These are phyloP conservation scores for Microtus montanus DNA, from an alignment of 2,113 vertebrate species.

Conservation along the genomic window DNA sequence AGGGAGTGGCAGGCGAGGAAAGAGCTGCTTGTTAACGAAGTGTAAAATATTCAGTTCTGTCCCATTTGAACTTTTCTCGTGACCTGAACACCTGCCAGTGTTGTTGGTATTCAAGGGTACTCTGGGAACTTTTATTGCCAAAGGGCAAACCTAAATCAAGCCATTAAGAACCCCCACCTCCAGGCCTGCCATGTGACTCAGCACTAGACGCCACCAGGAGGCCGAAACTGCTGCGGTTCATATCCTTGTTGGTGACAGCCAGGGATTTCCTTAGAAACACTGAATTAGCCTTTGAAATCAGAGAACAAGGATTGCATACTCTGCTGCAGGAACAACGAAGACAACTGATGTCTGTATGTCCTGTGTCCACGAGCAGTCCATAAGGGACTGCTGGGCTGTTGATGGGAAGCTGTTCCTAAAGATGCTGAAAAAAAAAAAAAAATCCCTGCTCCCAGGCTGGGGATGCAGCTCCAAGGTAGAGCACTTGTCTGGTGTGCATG, in stretches of 20 bases:
- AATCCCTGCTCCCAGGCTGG: background rate
- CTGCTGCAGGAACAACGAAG: background rate
- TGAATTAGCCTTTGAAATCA: conserved; percentile 6
- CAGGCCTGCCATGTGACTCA: conserved; percentile 29
- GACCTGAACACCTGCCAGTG: conserved; percentile 2
- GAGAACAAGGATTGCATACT: background rate
- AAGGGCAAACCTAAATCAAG: conserved; percentile 55
- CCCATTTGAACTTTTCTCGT: background rate
- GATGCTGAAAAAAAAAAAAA: background rate
- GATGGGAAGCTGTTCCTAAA: background rate
- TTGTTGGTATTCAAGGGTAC: conserved; percentile 58
- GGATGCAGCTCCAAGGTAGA: background rate
- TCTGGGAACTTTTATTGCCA: background rate
- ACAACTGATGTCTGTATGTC: background rate
- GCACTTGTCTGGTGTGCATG: background rate
- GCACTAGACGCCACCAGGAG: background rate
- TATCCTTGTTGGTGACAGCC: background rate
- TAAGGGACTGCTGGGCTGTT: background rate
- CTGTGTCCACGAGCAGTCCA: background rate
- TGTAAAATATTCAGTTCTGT: background rate
- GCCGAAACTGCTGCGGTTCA: background rate
- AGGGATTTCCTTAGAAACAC: conserved; percentile 58
- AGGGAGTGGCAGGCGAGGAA: background rate
- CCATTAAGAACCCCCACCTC: background rate
- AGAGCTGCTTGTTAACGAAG: background rate